These are phyloP conservation scores for Arrhopalites spinosus DNA, from an alignment of 2,888 invertebrate species.

Conservation along the genomic window DNA sequence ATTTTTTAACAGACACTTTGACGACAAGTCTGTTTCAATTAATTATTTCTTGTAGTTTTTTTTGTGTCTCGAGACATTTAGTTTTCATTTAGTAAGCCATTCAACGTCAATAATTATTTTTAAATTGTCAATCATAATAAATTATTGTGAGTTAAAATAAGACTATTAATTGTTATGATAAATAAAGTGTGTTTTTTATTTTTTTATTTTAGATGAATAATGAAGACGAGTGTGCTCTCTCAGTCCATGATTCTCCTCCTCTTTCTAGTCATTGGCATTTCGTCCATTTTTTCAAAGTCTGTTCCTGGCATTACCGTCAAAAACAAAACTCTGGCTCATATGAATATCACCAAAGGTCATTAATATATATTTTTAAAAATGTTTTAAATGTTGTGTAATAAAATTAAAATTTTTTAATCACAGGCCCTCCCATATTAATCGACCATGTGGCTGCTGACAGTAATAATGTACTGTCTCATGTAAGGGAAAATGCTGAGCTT, in stretches of 20 bases:
- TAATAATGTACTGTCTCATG: constrained; percentile 24
- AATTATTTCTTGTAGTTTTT: no score
- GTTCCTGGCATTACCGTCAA: not conserved
- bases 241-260: constrained; percentile 13
- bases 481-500: constrained; percentile 48
- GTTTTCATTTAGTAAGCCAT: no score
- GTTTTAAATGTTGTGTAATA: not conserved
- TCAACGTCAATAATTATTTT: no score
- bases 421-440: constrained; percentile 37
- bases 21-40: no score
- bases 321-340: not conserved
- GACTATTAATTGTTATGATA: no score
- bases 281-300: not conserved
- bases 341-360: not conserved
- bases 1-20: no score
- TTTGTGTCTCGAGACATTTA: no score
- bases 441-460: constrained; percentile 1
- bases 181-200: not conserved
- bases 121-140: no score
- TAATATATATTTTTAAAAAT: constrained; percentile 2
- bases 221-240: constrained; percentile 11
- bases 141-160: no score
- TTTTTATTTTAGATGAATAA: constrained; percentile 28
- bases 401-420: not conserved
- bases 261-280: constrained; percentile 5